A percentile compares a stretch with the other conserved stretches of the same genome.
Conservation (phyloP, 2,888 invertebrate species). For the Tromatobia lineatoria region DNA sequence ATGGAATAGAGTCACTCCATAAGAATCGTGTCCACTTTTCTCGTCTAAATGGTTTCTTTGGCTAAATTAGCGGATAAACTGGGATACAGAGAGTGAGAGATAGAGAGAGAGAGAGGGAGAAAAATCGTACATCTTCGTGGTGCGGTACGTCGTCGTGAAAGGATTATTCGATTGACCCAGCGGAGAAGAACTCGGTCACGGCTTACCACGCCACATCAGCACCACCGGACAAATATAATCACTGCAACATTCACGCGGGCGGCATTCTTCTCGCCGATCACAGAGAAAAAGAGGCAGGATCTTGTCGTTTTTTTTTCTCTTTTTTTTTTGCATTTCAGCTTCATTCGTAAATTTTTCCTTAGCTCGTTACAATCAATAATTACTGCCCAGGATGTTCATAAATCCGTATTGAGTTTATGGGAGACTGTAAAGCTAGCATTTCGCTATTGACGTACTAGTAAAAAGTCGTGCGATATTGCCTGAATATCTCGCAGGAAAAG, state of each 20-base stretch:
- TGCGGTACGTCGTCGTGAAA: constrained; percentile 45
- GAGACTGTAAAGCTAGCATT: background rate
- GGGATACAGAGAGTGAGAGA: background rate
- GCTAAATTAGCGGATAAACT: constrained; percentile 19
- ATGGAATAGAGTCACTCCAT: background rate
- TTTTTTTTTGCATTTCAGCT: background rate
- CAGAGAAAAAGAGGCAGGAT: constrained; percentile 29
- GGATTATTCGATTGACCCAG: constrained; percentile 66
- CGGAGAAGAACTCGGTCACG: constrained; percentile 66
- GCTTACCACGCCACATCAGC: constrained; percentile 44
- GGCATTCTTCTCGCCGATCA: constrained; percentile 53
- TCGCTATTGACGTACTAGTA: constrained; percentile 14
- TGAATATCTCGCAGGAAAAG: constrained; percentile 23
- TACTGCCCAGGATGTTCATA: constrained; percentile 32
- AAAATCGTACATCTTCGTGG: constrained; percentile 49
- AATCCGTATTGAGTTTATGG: constrained; percentile 12
- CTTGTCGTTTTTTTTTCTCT: constrained; percentile 29
- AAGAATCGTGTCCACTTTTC: constrained; percentile 42
- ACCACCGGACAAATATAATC: constrained; percentile 50
- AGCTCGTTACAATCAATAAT: constrained; percentile 33
- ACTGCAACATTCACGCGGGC: constrained; percentile 47
- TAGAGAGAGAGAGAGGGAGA: background rate
- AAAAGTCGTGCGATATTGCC: constrained; percentile 7
- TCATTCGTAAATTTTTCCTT: constrained; percentile 14
- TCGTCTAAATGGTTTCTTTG: constrained; percentile 19